These are phyloP conservation scores for Miltochrista miniata DNA, from an alignment of 2,888 invertebrate genomes.

Conservation along the genomic window DNA sequence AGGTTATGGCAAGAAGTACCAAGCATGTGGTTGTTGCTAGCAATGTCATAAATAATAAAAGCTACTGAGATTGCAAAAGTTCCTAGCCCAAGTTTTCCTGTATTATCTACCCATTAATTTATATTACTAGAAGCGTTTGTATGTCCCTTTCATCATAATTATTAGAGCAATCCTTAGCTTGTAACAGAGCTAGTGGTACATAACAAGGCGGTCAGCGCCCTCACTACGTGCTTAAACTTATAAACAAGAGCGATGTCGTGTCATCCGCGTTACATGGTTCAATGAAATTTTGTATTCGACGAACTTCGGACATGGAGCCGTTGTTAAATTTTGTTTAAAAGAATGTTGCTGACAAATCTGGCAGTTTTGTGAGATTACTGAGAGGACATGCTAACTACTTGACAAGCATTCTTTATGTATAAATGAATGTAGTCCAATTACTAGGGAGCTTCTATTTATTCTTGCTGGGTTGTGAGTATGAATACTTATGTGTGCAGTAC, in stretches of 20 bases:
- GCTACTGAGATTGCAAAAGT: too few relatives aligned
- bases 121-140: too few relatives aligned
- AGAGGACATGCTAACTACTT: too few relatives aligned
- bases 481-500: neutral
- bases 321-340: neutral
- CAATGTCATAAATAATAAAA: too few relatives aligned
- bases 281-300: constrained; percentile 17
- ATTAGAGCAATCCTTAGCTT: neutral
- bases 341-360: neutral
- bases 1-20: too few relatives aligned
- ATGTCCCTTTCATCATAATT: too few relatives aligned
- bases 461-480: neutral
- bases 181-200: constrained; percentile 8
- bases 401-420: too few relatives aligned
- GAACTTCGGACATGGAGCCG: constrained; percentile 3
- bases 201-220: constrained; percentile 27
- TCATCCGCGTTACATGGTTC: constrained; percentile 26
- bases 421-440: too few relatives aligned
- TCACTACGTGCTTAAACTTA: constrained; percentile 20
- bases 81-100: too few relatives aligned
- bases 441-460: too few relatives aligned
- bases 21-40: too few relatives aligned
- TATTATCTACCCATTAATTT: too few relatives aligned
- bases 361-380: neutral
- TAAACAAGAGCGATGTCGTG: constrained; percentile 27